A percentile compares a stretch with the other conserved stretches of the same genome.
phyloP scores from a whole-genome alignment of 2,797 vertebrate genomes.

The Hippocampus kuda region DNA sequence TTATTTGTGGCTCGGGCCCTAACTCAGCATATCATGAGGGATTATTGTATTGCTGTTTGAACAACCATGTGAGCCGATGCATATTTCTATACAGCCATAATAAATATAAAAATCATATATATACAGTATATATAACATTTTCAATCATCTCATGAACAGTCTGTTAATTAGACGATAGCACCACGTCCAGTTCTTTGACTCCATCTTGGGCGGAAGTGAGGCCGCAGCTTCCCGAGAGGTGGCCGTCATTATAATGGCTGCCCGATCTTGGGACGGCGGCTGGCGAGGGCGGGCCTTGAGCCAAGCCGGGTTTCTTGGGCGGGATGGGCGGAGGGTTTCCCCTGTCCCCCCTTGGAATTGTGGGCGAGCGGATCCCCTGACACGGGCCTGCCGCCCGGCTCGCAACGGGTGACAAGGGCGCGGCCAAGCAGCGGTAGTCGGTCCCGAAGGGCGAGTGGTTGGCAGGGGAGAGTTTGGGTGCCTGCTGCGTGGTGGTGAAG shows the following conservation, averaged over 20 bases:
- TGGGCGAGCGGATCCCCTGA: conserved; percentile 82
- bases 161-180: conserved; percentile 73
- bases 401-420: conserved; percentile 72
- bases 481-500: conserved; percentile 76
- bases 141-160: neutral
- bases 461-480: conserved; percentile 67
- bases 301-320: conserved; percentile 88
- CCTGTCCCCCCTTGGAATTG: conserved; percentile 78
- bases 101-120: conserved; percentile 29
- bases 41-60: neutral
- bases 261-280: conserved; percentile 59
- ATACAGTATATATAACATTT: neutral
- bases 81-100: conserved; percentile 17
- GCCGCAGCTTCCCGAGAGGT: conserved; percentile 70
- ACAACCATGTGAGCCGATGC: neutral
- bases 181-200: conserved; percentile 83
- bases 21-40: neutral
- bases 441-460: conserved; percentile 76
- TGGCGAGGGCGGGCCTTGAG: conserved; percentile 76
- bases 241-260: conserved; percentile 64
- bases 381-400: conserved; percentile 64
- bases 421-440: conserved; percentile 74
- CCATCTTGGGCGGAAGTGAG: conserved; percentile 71
- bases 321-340: conserved; percentile 93
- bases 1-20: neutral